Base-by-base conservation (phyloP, 92 coral and sea anemone species). In the Montipora capitata region DNA sequence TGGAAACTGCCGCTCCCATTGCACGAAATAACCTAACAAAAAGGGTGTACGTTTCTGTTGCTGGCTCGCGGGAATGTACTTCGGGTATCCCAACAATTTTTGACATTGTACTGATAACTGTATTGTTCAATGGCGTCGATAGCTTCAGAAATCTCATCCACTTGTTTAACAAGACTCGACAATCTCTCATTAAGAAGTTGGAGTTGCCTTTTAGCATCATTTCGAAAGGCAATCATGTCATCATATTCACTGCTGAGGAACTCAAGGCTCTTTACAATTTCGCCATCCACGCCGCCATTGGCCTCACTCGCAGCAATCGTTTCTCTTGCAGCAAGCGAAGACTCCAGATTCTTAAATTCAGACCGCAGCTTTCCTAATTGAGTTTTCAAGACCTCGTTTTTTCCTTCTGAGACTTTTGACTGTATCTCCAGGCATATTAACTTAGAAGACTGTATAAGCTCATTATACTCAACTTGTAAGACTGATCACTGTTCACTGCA, bases 71-170 rank as follows among this genome's bases (percentile, higher is more conserved):
- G 16, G 78, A 71, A 58, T 62, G 39, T 0, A 42, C 70, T 9
- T 85, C 75, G 35, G 89, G 89, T 4, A 76, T 62, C 27, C 89
- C 89, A 72, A 62, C 43, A 45, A 83, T 5, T 72, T 72, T 83
- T 83, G 10, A 71, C 51, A 35, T 83, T 83, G 62, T 83, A 71
- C 57, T 83, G 88, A 56, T 83, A 83, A 54, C 88, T 83, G 3
- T 83, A 72, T 7, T 38, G 65, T 44, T 83, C 66, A 18, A 57
- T 56, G 39, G 57, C 82, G 45, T 83, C 88, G 63, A 85, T 85
- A 38, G 83, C 82, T 39, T 44, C 72, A 10, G 82, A 45, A 15
- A 63, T 74, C 35, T 74, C 74, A 4, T 74, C 82, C 13, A 81
- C 86, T 41, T 68, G 86, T 13, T 81, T 48, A 16, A 14, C 52